Conservation (phyloP, 92 coral and sea anemone genomes). For the Diadumene lineata region DNA sequence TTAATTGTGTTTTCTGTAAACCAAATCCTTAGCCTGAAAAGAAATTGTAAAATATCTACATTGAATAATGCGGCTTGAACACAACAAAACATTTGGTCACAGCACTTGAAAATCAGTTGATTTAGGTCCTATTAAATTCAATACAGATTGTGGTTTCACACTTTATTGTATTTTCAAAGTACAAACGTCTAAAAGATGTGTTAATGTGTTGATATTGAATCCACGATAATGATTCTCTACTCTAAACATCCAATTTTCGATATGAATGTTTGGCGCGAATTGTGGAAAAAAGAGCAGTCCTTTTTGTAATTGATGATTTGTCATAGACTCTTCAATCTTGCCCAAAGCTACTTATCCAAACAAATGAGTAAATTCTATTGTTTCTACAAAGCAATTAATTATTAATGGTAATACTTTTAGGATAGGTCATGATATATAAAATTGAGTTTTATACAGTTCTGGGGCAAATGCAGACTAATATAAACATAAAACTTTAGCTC, state of each 20-base stretch:
- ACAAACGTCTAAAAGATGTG: not conserved
- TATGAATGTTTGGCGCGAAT: not conserved
- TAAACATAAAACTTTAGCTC: not conserved
- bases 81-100: not conserved
- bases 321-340: not conserved
- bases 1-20: not conserved
- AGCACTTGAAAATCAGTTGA: not conserved
- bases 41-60: not conserved
- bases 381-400: not conserved
- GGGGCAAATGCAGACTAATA: too few species aligned
- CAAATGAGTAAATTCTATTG: not conserved
- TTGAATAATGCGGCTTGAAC: not conserved
- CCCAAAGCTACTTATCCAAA: conserved; percentile 1
- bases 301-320: not conserved
- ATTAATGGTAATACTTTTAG: not conserved
- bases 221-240: not conserved
- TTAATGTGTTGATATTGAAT: not conserved
- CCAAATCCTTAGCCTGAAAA: not conserved
- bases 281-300: not conserved
- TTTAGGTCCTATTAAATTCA: not conserved
- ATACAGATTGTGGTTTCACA: not conserved
- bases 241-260: not conserved
- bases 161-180: not conserved
- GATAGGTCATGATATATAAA: too few species aligned
- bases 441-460: too few species aligned